phyloP scores from a whole-genome alignment of 2,797 vertebrate genomes.

The Capromys pilorides region DNA sequence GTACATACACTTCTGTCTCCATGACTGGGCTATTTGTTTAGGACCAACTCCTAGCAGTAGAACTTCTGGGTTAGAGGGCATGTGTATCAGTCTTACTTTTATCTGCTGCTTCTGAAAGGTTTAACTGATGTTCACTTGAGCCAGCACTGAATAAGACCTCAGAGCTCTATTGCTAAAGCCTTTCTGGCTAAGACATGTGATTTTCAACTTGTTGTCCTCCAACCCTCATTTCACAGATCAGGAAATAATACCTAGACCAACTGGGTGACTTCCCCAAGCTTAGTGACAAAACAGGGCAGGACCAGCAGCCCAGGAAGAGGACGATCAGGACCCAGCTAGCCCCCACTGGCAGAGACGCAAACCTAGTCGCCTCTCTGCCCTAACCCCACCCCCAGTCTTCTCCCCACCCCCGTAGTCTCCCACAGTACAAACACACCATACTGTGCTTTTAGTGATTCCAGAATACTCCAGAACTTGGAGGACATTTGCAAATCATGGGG shows the following conservation, averaged over 20 bases:
- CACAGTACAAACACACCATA: neutral
- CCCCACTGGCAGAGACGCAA: neutral
- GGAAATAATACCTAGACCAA: neutral
- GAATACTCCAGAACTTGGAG: conserved; percentile 43
- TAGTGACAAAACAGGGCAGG: neutral
- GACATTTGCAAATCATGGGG: conserved; percentile 31
- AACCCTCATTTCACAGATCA: neutral
- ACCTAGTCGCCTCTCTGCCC: neutral
- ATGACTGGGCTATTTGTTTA: neutral
- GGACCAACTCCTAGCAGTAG: neutral
- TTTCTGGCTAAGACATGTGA: neutral
- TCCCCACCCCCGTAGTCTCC: conserved; percentile 40
- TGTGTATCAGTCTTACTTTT: neutral
- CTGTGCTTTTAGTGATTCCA: conserved; percentile 6
- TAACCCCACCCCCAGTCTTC: neutral
- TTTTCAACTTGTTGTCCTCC: neutral
- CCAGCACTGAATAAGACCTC: neutral
- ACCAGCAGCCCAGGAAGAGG: neutral
- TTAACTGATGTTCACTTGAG: neutral
- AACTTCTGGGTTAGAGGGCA: neutral
- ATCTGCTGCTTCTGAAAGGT: neutral
- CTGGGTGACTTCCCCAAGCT: neutral
- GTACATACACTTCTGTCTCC: neutral
- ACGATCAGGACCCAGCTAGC: neutral
- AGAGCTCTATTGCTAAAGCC: neutral